Conservation (phyloP, 2,797 vertebrate genomes). For the Merluccius polli region DNA sequence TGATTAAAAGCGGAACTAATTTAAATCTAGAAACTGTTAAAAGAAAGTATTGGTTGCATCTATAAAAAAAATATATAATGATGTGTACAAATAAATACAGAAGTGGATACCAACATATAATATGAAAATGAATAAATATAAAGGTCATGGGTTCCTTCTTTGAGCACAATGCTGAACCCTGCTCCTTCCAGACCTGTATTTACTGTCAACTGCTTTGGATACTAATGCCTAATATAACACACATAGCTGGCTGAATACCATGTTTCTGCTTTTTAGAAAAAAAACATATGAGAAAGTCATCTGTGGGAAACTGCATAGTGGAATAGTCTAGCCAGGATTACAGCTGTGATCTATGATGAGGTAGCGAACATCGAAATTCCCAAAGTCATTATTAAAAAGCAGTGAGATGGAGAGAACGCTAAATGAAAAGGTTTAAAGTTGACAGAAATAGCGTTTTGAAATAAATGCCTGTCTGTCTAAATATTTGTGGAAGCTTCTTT, state of each 20-base stretch:
- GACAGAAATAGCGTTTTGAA: background rate
- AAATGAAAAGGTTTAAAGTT: background rate
- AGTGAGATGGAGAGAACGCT: background rate
- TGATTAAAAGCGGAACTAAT: background rate
- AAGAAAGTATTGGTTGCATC: background rate
- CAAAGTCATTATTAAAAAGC: background rate
- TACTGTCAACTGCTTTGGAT: background rate
- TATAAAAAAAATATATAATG: background rate
- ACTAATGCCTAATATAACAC: background rate
- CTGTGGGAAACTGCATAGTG: background rate
- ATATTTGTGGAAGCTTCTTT: background rate
- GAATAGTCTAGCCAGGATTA: background rate
- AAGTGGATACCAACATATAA: conserved; percentile 1
- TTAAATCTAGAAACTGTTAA: background rate
- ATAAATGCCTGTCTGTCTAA: background rate
- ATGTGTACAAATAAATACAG: conserved; percentile 6
- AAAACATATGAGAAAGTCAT: background rate
- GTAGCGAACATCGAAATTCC: background rate
- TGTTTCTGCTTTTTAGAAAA: background rate
- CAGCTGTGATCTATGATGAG: background rate
- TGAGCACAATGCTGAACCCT: background rate
- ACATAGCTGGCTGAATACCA: background rate
- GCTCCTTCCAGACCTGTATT: background rate
- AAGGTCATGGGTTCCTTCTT: background rate
- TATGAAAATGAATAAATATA: background rate